phyloP scores from a whole-genome alignment of 2,888 invertebrate genomes.

The Lochmaea crataegi region DNA sequence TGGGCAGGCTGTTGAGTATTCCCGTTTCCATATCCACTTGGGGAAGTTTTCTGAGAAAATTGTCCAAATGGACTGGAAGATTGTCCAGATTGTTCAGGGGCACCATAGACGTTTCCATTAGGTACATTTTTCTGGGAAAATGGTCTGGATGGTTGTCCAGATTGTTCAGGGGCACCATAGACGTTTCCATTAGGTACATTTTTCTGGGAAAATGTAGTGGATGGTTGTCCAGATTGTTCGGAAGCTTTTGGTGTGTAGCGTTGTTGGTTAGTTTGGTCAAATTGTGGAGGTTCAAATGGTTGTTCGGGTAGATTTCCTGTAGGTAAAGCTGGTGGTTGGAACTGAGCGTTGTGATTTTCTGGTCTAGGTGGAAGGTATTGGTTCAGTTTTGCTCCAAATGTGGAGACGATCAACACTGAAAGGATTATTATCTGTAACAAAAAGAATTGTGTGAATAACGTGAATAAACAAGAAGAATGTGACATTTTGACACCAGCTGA shows the following conservation, averaged over 20 bases:
- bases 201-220: slow-evolving; percentile 11
- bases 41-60: slow-evolving; percentile 7
- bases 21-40: neutral
- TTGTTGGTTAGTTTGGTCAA: neutral
- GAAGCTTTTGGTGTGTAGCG: neutral
- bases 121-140: slow-evolving; percentile 1
- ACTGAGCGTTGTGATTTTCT: slow-evolving; percentile 10
- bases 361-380: slow-evolving; percentile 45
- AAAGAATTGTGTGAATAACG: too few relatives aligned
- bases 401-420: slow-evolving; percentile 42
- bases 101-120: neutral
- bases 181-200: neutral
- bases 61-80: slow-evolving; percentile 14
- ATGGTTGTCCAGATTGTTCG: slow-evolving; percentile 11
- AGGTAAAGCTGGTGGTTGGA: slow-evolving; percentile 15
- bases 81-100: slow-evolving; percentile 13
- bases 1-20: neutral
- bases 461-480: too few relatives aligned
- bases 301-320: slow-evolving; percentile 11
- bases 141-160: slow-evolving; percentile 13
- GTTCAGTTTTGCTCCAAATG: slow-evolving; percentile 47
- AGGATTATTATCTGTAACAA: slow-evolving; percentile 43
- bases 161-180: slow-evolving; percentile 6
- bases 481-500: too few relatives aligned
- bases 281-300: neutral